A percentile compares a stretch with the other conserved stretches of the same genome.
phyloP scores from a whole-genome alignment of 2,888 invertebrate genomes.

The Eristalis pertinax region DNA sequence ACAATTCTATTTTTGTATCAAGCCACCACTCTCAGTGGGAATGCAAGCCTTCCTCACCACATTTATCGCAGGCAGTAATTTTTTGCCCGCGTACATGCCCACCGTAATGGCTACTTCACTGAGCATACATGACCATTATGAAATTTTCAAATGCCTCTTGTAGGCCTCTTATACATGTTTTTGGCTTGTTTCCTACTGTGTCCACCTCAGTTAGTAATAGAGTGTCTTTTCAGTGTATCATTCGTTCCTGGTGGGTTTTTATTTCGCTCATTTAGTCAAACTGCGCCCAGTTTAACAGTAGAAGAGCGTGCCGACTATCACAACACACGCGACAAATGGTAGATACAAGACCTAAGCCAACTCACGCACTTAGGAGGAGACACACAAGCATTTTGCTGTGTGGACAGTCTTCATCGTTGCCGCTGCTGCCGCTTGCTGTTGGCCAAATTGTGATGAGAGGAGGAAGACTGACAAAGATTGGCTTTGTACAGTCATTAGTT shows the following conservation, averaged over 20 bases:
- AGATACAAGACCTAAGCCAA: constrained; percentile 48
- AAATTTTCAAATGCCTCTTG: constrained; percentile 55
- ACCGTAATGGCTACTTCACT: constrained; percentile 1
- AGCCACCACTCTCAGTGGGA: constrained; percentile 18
- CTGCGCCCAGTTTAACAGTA: constrained; percentile 58
- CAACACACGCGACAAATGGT: constrained; percentile 43
- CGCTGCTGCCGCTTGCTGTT: constrained; percentile 1
- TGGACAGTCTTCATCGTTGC: constrained; percentile 3
- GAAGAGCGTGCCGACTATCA: constrained; percentile 40
- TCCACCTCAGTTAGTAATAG: constrained; percentile 13
- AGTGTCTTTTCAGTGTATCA: constrained; percentile 11
- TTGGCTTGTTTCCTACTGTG: constrained; percentile 8
- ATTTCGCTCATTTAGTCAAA: constrained; percentile 18
- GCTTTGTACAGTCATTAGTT: constrained; percentile 55
- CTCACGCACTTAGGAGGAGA: constrained; percentile 30
- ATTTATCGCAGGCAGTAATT: constrained; percentile 8
- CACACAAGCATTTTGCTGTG: constrained; percentile 13
- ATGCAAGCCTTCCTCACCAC: constrained; percentile 4
- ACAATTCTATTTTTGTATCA: constrained; percentile 66
- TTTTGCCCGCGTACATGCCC: constrained; percentile 14
- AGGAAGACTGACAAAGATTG: constrained; percentile 41
- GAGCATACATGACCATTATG: constrained; percentile 38
- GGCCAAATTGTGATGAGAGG: constrained; percentile 37
- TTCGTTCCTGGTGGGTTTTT: constrained; percentile 27
- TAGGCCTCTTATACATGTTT: constrained; percentile 38